These are phyloP conservation scores for Sphaeridia pumilis DNA, from an alignment of 2,888 invertebrate species.

Conservation along the genomic window DNA sequence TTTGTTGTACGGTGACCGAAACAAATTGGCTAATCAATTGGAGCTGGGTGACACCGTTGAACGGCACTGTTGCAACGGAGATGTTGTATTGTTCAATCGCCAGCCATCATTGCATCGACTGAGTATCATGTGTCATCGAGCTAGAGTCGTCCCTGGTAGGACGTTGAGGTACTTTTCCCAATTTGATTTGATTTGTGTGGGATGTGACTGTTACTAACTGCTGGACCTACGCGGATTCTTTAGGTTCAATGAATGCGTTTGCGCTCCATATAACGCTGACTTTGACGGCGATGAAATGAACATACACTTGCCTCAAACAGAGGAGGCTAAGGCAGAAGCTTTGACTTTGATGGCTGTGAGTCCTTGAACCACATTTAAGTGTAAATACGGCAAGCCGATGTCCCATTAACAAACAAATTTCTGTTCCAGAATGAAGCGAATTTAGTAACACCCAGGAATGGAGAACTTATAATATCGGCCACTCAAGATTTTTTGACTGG, in stretches of 20 bases:
- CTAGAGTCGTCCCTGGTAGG: constrained; percentile 68
- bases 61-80: constrained; percentile 83
- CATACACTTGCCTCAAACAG: constrained; percentile 94
- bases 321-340: constrained; percentile 96
- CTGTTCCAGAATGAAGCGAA: constrained; percentile 74
- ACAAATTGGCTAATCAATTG: constrained; percentile 77
- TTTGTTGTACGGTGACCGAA: constrained; percentile 81
- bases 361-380: too few species aligned
- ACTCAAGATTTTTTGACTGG: constrained; percentile 98
- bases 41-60: constrained; percentile 90
- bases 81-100: constrained; percentile 96
- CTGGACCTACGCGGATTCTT: constrained; percentile 19
- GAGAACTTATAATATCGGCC: constrained; percentile 93
- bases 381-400: too few species aligned
- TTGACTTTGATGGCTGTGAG: constrained; percentile 85
- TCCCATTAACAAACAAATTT: too few species aligned
- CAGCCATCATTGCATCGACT: constrained; percentile 97
- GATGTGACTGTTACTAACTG: background rate
- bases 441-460: constrained; percentile 93
- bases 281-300: constrained; percentile 99
- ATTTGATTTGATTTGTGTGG: background rate
- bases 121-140: constrained; percentile 94
- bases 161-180: constrained; percentile 54
- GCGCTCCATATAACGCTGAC: constrained; percentile 98
- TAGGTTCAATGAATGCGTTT: constrained; percentile 96